Evolutionary conservation across 2,113 vertebrate species (phyloP).

Genomic region (Rhagologus leucostigma): DNA sequence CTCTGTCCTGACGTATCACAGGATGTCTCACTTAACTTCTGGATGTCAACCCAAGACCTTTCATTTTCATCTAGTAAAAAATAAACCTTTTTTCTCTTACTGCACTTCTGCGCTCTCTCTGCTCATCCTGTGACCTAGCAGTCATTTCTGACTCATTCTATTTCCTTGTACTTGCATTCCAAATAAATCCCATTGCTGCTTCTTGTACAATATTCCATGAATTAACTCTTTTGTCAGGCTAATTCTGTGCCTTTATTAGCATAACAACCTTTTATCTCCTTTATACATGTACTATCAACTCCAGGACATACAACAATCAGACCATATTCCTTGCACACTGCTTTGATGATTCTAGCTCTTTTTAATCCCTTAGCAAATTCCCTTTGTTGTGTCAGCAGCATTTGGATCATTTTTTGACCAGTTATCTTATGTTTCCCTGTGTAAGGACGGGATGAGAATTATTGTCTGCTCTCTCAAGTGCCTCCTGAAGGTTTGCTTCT

Average conservation of each 20-base stretch:
- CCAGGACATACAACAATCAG: neutral
- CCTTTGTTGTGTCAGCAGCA: neutral
- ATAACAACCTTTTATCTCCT: conserved; percentile 9
- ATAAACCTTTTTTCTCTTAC: neutral
- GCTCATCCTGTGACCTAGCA: neutral
- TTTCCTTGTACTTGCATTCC: conserved; percentile 22
- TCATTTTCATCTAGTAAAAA: neutral
- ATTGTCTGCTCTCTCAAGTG: neutral
- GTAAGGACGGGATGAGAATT: neutral
- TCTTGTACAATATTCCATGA: neutral
- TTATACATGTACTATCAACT: neutral
- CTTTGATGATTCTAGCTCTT: neutral
- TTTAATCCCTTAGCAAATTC: neutral
- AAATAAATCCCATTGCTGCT: neutral
- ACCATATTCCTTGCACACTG: neutral
- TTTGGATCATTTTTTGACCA: neutral
- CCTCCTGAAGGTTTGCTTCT: neutral
- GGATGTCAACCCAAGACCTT: neutral
- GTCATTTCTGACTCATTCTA: neutral
- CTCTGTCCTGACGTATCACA: neutral
- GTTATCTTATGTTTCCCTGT: neutral
- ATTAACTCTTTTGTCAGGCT: neutral
- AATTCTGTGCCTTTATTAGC: neutral
- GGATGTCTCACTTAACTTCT: neutral
- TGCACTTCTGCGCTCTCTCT: neutral